phyloP scores from a whole-genome alignment of 1,140 invertebrate genomes.

The Schmidtea mediterranea region DNA sequence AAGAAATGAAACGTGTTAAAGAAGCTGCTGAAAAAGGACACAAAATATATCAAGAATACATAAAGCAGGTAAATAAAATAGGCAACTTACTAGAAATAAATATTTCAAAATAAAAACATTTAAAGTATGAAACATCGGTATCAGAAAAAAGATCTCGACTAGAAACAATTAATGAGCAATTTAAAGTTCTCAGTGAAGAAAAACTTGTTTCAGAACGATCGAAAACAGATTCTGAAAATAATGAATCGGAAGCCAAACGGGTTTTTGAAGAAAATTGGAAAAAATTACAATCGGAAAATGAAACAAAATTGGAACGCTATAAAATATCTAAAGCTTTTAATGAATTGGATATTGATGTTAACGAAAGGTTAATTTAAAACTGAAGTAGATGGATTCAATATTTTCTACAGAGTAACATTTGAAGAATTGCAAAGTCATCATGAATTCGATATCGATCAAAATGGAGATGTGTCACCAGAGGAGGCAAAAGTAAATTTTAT shows the following conservation, averaged over 20 bases:
- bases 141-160: neutral
- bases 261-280: slow-evolving; percentile 23
- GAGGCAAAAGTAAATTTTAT: slow-evolving; percentile 37
- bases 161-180: slow-evolving; percentile 2
- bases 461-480: slow-evolving; percentile 56
- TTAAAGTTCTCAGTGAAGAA: neutral
- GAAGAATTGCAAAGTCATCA: slow-evolving; percentile 46
- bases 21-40: slow-evolving; percentile 48
- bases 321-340: slow-evolving; percentile 31
- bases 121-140: no score
- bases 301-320: slow-evolving; percentile 35
- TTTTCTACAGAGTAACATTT: slow-evolving; percentile 38
- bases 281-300: slow-evolving; percentile 10
- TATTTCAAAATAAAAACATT: neutral
- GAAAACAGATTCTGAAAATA: slow-evolving; percentile 5
- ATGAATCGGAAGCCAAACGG: no score
- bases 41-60: slow-evolving; percentile 44
- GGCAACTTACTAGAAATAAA: slow-evolving; percentile 1
- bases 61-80: slow-evolving; percentile 34
- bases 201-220: slow-evolving; percentile 4
- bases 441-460: slow-evolving; percentile 57
- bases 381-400: no score
- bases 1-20: slow-evolving; percentile 41
- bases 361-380: slow-evolving; percentile 14
- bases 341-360: slow-evolving; percentile 21